Conservation (phyloP, 2,113 vertebrate genomes). For the Urocitellus parryii region DNA sequence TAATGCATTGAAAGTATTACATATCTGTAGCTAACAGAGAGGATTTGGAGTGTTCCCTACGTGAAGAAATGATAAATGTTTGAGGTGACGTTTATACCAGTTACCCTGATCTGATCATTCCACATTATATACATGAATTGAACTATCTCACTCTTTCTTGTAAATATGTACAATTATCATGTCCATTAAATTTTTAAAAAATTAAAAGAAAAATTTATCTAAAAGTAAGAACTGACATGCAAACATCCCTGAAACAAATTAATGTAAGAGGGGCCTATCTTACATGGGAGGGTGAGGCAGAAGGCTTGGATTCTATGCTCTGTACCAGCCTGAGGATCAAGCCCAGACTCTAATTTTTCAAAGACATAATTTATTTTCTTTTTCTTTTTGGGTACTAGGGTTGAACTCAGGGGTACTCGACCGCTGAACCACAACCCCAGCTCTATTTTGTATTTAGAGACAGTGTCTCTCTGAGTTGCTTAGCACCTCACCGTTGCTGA, state of each 20-base stretch:
- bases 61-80: background rate
- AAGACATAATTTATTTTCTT: background rate
- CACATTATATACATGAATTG: background rate
- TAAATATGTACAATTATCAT: background rate
- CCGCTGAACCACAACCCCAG: too few species aligned
- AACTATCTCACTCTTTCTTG: background rate
- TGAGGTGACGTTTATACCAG: background rate
- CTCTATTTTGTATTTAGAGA: too few species aligned
- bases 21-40: background rate
- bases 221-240: background rate
- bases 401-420: too few species aligned
- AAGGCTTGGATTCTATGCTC: background rate
- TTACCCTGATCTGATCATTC: background rate
- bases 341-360: background rate
- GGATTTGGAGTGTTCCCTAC: background rate
- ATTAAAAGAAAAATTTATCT: background rate
- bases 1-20: background rate
- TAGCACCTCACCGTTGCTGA: too few species aligned
- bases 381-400: too few species aligned
- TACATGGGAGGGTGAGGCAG: background rate
- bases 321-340: background rate
- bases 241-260: conserved; percentile 18
- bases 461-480: too few species aligned
- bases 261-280: background rate
- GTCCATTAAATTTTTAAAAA: background rate